Percentiles rank a stretch among this genome's conserved stretches.
These are phyloP conservation scores for Emydocephalus ijimae DNA, from an alignment of 2,113 vertebrate genomes.

Conservation along the genomic window DNA sequence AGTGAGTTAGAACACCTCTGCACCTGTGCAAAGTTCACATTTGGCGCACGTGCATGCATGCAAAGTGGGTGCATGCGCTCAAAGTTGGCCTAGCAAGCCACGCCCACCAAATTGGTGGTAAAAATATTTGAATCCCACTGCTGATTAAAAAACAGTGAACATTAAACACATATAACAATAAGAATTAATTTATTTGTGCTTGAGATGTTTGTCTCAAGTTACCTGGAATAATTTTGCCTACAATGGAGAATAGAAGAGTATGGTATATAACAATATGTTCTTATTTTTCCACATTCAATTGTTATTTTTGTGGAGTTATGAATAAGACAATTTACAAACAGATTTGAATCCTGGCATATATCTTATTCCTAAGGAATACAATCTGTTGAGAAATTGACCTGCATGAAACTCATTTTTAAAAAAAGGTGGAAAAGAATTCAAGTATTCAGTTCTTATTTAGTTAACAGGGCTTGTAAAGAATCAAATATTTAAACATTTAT, in stretches of 20 bases:
- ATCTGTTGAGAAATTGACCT: background rate
- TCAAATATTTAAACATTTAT: background rate
- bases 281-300: background rate
- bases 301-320: background rate
- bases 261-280: background rate
- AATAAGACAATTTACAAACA: background rate
- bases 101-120: too few relatives aligned
- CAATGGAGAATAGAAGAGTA: background rate
- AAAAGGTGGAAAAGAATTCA: background rate
- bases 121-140: too few relatives aligned
- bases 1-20: too few relatives aligned
- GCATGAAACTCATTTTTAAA: background rate
- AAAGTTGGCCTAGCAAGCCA: too few relatives aligned
- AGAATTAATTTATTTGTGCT: background rate
- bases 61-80: too few relatives aligned
- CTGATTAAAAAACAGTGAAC: background rate
- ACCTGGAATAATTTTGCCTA: background rate
- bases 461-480: background rate
- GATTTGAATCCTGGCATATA: background rate
- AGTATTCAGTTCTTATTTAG: background rate
- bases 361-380: background rate
- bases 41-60: too few relatives aligned
- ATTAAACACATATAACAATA: background rate
- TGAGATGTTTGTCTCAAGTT: background rate
- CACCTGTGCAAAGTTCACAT: too few relatives aligned